A percentile compares a stretch with the other conserved stretches of the same genome.
Evolutionary conservation across 2,113 vertebrate species (phyloP).

Genomic region (Malurus melanocephalus): DNA sequence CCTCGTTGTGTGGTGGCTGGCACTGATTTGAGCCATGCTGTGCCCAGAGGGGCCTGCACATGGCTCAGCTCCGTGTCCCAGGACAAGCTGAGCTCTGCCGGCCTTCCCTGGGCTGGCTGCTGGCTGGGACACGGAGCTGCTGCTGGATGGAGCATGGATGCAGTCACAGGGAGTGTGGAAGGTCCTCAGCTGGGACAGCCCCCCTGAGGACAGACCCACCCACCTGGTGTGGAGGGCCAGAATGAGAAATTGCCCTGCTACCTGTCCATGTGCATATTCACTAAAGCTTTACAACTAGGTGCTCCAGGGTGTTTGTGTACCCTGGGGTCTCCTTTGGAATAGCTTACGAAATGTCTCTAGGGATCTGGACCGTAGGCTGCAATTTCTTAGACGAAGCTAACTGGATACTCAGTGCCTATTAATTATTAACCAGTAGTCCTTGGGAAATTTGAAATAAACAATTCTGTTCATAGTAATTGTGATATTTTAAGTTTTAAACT

Average conservation of each 20-base stretch:
- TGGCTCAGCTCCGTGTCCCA: neutral
- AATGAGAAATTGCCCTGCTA: neutral
- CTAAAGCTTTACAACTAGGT: neutral
- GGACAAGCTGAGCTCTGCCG: neutral
- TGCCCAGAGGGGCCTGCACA: neutral
- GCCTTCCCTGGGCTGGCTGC: neutral
- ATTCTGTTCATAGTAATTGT: neutral
- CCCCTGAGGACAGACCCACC: neutral
- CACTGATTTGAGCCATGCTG: neutral
- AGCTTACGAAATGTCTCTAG: neutral
- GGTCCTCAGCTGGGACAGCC: neutral
- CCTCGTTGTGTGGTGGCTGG: neutral
- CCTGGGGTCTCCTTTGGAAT: neutral
- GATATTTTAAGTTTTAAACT: conserved; percentile 5
- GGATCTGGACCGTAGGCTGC: conserved; percentile 1
- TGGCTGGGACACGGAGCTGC: neutral
- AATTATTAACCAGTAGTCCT: neutral
- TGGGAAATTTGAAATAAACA: neutral
- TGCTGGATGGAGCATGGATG: neutral
- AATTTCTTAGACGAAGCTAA: neutral
- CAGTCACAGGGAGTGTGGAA: fast-evolving
- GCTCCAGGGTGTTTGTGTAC: neutral
- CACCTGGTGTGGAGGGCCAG: neutral
- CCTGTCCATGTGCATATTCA: neutral
- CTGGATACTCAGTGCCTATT: neutral